Evolutionary conservation across 2,113 vertebrate genomes (phyloP).

Genomic region (Hydrolagus affinis): DNA sequence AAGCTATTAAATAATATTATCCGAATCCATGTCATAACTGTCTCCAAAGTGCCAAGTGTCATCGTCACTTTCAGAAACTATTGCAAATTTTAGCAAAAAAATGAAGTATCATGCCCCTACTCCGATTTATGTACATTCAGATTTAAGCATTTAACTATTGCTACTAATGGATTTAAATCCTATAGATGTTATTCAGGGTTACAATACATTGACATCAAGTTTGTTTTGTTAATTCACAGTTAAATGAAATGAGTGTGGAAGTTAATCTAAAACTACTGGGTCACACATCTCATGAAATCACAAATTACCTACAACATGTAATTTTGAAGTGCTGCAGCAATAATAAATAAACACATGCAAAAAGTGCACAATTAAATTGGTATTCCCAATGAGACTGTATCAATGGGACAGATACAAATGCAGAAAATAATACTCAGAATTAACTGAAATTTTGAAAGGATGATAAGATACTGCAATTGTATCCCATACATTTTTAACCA

Average conservation of each 20-base stretch:
- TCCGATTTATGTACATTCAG: conserved; percentile 18
- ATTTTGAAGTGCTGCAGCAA: neutral
- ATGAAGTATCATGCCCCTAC: conserved; percentile 25
- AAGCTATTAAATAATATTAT: neutral
- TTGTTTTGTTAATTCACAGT: conserved; percentile 12
- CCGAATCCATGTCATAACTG: neutral
- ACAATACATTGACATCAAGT: neutral
- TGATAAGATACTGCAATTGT: neutral
- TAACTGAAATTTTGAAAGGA: neutral
- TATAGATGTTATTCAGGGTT: neutral
- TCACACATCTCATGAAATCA: neutral
- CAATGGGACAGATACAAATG: neutral
- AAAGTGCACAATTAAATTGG: neutral
- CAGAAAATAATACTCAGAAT: neutral
- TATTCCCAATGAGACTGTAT: too few species aligned
- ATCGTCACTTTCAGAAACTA: neutral
- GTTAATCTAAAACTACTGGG: conserved; percentile 7
- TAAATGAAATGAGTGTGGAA: conserved; percentile 2
- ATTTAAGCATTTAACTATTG: conserved; percentile 1
- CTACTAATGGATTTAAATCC: neutral
- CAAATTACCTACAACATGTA: neutral
- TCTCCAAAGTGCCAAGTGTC: neutral
- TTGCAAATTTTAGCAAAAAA: conserved; percentile 12
- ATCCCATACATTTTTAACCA: neutral
- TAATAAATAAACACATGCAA: neutral